Base-by-base conservation (phyloP, 53 echinoderm and acorn worm genomes). In the Zoroaster sp. region DNA sequence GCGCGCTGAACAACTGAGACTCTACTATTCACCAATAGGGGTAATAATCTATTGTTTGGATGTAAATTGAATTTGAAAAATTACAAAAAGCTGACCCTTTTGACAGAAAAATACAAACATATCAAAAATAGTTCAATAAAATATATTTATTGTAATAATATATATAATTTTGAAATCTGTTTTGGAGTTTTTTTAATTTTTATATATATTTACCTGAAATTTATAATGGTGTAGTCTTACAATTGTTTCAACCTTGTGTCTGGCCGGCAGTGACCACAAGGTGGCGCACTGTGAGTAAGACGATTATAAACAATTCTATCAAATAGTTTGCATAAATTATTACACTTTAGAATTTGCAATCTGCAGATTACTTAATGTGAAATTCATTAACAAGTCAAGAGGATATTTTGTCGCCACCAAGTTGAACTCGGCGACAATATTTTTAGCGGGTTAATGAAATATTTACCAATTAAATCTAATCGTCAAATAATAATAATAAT, bases 21-120 rank as follows among this genome's bases (percentile, higher is more conserved):
- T 85, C 71, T 69, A 45, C 85, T 42, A 85, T 85, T 85, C 14
- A 4, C 3, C 10, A 39, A 31, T 10, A 54, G 85, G 85, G 85
- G 85, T 71, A 43, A 25, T 31, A 33, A 82, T 67, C 42, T 4
- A 40, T 39, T 66, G 66, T 15, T 55, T 55, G 20, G 20, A 9
- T 18, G 20, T 55, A 18, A 11, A 55, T 18, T 3, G 4, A 15
- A 55, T 55, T 4, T 18, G 32, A 14, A 4, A 4, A 68, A 7
- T 28, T 7, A 68, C 68, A 28, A 5, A 31, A 3, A 3, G 30
- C 68, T n/a, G n/a, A n/a, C n/a, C n/a, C n/a, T n/a, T n/a, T n/a
- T n/a, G n/a, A n/a, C n/a, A n/a, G n/a, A n/a, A n/a, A n/a, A n/a
- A n/a, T n/a, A n/a, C n/a, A n/a, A n/a, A n/a, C n/a, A n/a, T n/a